Evolutionary conservation across 2,797 vertebrate species (phyloP).

Genomic region (Tympanoctomys barrerae): DNA sequence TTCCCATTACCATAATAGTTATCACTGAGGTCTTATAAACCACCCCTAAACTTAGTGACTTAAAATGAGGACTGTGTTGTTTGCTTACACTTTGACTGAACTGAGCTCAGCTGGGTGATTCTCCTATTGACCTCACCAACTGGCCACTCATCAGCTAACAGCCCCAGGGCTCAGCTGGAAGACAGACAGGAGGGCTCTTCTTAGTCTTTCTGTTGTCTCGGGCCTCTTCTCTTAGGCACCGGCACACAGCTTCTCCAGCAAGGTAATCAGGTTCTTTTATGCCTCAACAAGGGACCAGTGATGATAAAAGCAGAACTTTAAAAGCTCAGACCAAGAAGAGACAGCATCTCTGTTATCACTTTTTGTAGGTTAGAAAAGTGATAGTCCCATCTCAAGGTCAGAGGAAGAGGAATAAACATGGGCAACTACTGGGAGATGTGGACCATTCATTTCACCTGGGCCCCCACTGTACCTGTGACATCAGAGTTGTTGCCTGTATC

Average conservation of each 20-base stretch:
- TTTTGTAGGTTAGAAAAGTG: not conserved
- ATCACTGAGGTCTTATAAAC: not conserved
- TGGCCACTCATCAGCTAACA: not conserved
- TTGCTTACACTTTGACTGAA: not conserved
- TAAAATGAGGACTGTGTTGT: not conserved
- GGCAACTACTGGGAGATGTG: not conserved
- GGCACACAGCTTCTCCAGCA: not conserved
- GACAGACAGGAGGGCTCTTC: not conserved
- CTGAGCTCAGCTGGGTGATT: not conserved
- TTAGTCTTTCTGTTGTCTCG: not conserved
- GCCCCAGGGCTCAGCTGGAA: not conserved
- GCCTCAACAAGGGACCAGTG: not conserved
- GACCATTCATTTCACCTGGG: accelerated
- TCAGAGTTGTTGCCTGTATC: not conserved
- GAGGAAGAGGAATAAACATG: not conserved
- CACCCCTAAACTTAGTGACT: not conserved
- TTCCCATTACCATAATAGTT: not conserved
- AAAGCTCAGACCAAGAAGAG: not conserved
- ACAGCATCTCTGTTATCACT: not conserved
- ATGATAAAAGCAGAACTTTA: not conserved
- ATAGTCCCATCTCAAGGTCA: not conserved
- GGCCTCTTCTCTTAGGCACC: not conserved
- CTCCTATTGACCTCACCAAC: not conserved
- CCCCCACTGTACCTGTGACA: not conserved
- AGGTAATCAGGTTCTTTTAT: not conserved